A percentile compares a stretch with the other conserved stretches of the same genome.
Evolutionary conservation across 2,113 vertebrate species (phyloP).

Genomic region (Hippocampus comes): DNA sequence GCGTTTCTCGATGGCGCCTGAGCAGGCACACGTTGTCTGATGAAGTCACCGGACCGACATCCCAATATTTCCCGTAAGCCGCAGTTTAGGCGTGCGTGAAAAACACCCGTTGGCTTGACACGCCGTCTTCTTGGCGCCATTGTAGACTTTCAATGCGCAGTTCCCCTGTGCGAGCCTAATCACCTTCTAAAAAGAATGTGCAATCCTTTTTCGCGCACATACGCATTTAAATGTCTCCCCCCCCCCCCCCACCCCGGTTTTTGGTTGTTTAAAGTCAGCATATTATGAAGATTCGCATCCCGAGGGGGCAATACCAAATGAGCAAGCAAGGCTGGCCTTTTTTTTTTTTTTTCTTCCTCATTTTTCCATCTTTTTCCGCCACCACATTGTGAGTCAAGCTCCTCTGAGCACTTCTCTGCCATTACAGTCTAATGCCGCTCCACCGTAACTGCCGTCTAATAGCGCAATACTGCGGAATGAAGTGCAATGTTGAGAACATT

Average conservation of each 20-base stretch:
- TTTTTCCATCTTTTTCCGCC: not conserved
- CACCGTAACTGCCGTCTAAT: slow-evolving; percentile 45
- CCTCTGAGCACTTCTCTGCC: slow-evolving; percentile 21
- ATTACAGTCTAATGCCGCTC: slow-evolving; percentile 40
- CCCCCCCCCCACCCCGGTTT: not conserved
- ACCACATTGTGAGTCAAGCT: slow-evolving; percentile 28
- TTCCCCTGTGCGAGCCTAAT: slow-evolving; percentile 12
- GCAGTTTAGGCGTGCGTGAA: not conserved
- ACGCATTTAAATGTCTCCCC: slow-evolving; percentile 9
- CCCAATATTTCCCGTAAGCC: not conserved
- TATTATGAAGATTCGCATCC: slow-evolving; percentile 33
- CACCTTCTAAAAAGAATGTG: slow-evolving; percentile 11
- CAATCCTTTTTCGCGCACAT: not conserved
- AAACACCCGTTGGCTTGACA: not conserved
- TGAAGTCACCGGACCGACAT: not conserved
- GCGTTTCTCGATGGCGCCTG: not conserved
- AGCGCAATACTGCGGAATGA: slow-evolving; percentile 32
- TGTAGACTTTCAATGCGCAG: slow-evolving; percentile 5
- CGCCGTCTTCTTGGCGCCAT: not conserved
- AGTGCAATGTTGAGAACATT: slow-evolving; percentile 40
- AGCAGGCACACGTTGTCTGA: not conserved
- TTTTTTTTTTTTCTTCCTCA: not conserved
- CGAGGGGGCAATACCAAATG: slow-evolving; percentile 16
- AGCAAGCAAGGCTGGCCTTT: not conserved
- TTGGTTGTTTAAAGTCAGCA: slow-evolving; percentile 36